Conservation (phyloP, 1,140 invertebrate species). For the Neotoxoptera formosana region DNA sequence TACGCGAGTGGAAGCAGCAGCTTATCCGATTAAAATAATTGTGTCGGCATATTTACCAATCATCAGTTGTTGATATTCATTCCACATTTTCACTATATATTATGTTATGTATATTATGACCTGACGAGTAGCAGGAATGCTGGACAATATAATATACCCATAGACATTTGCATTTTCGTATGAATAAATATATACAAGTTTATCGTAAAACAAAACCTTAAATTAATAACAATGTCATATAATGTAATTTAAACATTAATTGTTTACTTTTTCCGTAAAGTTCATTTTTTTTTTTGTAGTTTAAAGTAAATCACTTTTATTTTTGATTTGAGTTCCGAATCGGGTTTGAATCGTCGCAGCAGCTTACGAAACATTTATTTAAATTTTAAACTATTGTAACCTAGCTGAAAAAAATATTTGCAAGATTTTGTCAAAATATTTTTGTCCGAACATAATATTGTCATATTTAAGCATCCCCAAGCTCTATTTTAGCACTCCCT, state of each 20-base stretch:
- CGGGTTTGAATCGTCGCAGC: not conserved
- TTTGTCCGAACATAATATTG: not conserved
- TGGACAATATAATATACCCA: not conserved
- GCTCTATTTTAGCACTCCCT: no score
- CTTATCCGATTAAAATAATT: not conserved
- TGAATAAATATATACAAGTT: no score
- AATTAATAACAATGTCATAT: no score
- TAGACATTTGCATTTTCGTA: not conserved
- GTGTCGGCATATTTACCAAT: not conserved
- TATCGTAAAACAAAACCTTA: no score
- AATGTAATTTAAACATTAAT: not conserved
- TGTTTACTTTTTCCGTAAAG: not conserved
- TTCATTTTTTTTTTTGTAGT: no score
- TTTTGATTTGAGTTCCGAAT: no score
- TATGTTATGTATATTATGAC: not conserved
- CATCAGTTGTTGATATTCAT: not conserved
- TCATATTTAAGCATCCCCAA: no score
- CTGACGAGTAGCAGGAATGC: not conserved
- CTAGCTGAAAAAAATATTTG: not conserved
- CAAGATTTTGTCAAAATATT: not conserved
- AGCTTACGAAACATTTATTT: not conserved
- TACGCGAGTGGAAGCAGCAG: not conserved
- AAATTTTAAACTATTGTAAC: no score
- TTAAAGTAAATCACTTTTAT: no score
- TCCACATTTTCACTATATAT: not conserved